These are phyloP conservation scores for Chauna torquata DNA, from an alignment of 2,113 vertebrate species.

Conservation along the genomic window DNA sequence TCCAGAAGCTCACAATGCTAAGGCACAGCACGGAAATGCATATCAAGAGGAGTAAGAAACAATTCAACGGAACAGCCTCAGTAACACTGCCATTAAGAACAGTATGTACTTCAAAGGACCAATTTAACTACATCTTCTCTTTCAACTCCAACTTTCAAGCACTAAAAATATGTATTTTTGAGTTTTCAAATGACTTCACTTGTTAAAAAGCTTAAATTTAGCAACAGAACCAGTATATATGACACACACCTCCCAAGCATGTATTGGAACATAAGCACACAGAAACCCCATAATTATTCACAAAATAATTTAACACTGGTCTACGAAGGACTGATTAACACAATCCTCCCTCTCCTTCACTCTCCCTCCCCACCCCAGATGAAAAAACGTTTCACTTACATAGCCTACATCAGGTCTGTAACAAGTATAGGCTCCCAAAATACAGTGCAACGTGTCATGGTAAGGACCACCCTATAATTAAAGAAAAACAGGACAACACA, in stretches of 20 bases:
- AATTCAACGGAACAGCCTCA: background rate
- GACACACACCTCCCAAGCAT: background rate
- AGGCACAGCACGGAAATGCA: background rate
- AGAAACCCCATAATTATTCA: background rate
- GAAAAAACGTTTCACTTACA: slow-evolving; percentile 78
- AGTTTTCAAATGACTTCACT: background rate
- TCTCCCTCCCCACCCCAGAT: background rate
- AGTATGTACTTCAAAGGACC: background rate
- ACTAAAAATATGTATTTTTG: background rate
- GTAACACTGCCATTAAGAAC: background rate
- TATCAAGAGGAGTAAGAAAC: background rate
- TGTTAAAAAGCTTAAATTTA: background rate
- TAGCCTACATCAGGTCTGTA: slow-evolving; percentile 95
- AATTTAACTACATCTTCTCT: background rate
- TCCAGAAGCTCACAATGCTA: background rate
- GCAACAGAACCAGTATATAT: background rate
- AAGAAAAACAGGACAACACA: slow-evolving; percentile 14
- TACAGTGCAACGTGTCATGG: slow-evolving; percentile 90
- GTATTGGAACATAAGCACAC: background rate
- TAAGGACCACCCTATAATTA: slow-evolving; percentile 88
- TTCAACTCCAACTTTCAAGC: background rate
- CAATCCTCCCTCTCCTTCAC: background rate
- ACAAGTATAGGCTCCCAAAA: slow-evolving; percentile 94
- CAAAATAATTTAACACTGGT: background rate
- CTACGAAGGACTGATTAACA: background rate